Evolutionary conservation across 2,888 invertebrate species (phyloP).

Genomic region (Megaustenia siamemsis): DNA sequence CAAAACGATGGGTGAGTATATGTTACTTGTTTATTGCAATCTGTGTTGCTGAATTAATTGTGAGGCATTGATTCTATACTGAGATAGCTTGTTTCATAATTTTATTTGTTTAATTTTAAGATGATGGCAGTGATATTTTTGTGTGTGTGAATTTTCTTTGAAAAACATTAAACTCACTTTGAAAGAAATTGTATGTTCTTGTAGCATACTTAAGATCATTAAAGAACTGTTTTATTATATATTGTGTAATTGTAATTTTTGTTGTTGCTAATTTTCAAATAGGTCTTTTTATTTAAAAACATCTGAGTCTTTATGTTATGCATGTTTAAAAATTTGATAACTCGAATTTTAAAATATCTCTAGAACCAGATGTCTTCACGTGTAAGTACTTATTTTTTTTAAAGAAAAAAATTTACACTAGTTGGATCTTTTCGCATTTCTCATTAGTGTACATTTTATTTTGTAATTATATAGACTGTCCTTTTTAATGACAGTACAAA

Average conservation of each 20-base stretch:
- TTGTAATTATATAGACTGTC: background rate
- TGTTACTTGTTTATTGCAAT: background rate
- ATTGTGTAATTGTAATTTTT: too few species aligned
- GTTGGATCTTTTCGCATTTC: background rate
- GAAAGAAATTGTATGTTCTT: too few species aligned
- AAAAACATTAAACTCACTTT: too few species aligned
- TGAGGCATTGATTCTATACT: too few species aligned
- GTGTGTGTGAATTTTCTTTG: too few species aligned
- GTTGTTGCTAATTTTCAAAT: background rate
- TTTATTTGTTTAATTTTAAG: too few species aligned
- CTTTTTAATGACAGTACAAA: too few species aligned
- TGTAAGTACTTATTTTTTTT: conserved; percentile 14
- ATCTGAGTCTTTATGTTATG: background rate
- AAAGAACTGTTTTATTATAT: too few species aligned
- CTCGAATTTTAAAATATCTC: background rate
- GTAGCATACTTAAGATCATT: too few species aligned
- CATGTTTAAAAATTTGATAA: background rate
- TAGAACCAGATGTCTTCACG: conserved; percentile 2
- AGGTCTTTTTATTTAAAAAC: background rate
- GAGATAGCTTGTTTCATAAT: too few species aligned
- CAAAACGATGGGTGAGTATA: conserved; percentile 40
- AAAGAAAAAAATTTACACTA: background rate
- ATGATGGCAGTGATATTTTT: too few species aligned
- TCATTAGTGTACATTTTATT: background rate
- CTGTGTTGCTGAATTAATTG: background rate